Evolutionary conservation across 2,888 invertebrate species (phyloP).

Genomic region (Stenolophus ochropezus): DNA sequence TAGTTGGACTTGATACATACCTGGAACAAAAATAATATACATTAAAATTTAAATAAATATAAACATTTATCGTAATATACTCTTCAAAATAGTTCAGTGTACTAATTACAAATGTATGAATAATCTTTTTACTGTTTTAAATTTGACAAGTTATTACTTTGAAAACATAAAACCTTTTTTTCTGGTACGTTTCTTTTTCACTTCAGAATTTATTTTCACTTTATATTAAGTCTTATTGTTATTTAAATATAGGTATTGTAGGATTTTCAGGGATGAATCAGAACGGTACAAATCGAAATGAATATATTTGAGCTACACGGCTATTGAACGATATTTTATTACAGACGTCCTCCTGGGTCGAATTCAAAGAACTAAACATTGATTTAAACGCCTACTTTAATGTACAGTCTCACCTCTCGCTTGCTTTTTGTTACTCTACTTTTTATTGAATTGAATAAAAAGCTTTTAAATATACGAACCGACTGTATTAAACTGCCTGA

Average conservation of each 20-base stretch:
- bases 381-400: slow-evolving; percentile 26
- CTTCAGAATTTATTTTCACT: not conserved
- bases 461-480: slow-evolving; percentile 12
- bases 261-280: not conserved
- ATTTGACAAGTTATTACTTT: not conserved
- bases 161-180: not conserved
- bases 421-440: slow-evolving; percentile 6
- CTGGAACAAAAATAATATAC: not conserved
- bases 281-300: not conserved
- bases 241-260: not conserved
- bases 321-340: slow-evolving; percentile 25
- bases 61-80: no score
- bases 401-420: slow-evolving; percentile 3
- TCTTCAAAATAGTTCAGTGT: no score
- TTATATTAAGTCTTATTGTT: not conserved
- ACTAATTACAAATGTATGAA: not conserved
- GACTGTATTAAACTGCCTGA: not conserved
- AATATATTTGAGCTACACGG: not conserved
- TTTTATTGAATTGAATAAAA: slow-evolving; percentile 37
- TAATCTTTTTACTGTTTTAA: no score
- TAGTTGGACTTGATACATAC: not conserved
- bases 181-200: not conserved
- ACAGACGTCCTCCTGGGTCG: slow-evolving; percentile 5
- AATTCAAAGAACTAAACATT: slow-evolving; percentile 28
- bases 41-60: not conserved